Conservation (phyloP, 2,888 invertebrate species). For the Neuroscelio doddi region DNA sequence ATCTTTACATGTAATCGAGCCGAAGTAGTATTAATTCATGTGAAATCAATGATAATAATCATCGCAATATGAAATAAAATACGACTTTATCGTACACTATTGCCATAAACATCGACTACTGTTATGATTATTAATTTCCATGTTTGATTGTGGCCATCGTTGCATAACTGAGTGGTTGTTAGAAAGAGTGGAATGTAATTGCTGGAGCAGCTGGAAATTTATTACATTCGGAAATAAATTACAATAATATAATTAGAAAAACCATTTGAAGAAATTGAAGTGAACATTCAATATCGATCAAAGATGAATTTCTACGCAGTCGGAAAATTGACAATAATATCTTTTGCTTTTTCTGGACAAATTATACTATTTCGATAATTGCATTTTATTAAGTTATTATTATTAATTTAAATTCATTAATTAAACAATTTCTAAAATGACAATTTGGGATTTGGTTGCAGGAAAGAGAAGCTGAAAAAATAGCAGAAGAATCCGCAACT, state of each 20-base stretch:
- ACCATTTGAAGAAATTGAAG: background rate
- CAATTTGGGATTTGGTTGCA: conserved; percentile 35
- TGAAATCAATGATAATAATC: conserved; percentile 57
- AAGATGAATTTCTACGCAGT: no score
- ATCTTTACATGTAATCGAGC: conserved; percentile 22
- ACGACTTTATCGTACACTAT: conserved; percentile 13
- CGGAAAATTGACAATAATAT: no score
- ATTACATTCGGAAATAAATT: conserved; percentile 10
- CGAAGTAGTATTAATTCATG: conserved; percentile 54
- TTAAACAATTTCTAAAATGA: background rate
- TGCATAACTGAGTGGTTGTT: conserved; percentile 67
- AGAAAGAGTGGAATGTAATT: conserved; percentile 61
- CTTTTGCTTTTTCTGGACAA: no score
- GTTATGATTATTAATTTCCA: conserved; percentile 29
- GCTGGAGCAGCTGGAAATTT: conserved; percentile 25
- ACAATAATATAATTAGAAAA: background rate
- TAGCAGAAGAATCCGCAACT: conserved; percentile 62
- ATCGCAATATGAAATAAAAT: conserved; percentile 62
- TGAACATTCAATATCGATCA: no score
- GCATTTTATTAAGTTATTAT: no score
- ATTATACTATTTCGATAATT: no score
- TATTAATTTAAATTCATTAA: background rate
- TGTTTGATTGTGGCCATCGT: conserved; percentile 57
- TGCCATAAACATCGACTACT: conserved; percentile 25
- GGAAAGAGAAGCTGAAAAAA: conserved; percentile 68